Conservation (phyloP, 2,797 vertebrate species). For the Podargus strigoides region DNA sequence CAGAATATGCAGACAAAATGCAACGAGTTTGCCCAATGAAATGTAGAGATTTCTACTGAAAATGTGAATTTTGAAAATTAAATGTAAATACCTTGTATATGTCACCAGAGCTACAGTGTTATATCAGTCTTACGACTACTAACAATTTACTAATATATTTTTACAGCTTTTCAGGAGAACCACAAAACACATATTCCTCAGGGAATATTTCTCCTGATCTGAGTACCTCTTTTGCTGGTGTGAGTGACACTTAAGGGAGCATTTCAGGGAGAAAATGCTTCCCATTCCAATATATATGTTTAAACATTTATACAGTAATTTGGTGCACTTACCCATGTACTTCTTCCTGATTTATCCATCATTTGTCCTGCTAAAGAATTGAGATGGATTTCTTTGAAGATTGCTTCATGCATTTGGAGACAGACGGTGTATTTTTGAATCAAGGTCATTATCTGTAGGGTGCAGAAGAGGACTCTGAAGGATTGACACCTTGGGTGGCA, state of each 20-base stretch:
- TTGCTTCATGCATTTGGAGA: not conserved
- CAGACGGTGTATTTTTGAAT: not conserved
- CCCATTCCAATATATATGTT: not conserved
- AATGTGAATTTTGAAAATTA: not conserved
- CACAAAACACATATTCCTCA: not conserved
- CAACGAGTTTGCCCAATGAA: not conserved
- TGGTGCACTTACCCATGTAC: not conserved
- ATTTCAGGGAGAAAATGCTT: not conserved
- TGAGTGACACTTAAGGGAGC: not conserved
- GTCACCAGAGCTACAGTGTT: not conserved
- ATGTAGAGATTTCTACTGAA: not conserved
- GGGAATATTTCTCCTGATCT: not conserved
- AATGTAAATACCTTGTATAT: not conserved
- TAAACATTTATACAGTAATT: not conserved
- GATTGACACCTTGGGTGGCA: not conserved
- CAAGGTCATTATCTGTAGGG: not conserved
- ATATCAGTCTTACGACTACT: not conserved
- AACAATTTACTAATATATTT: not conserved
- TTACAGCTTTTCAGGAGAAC: not conserved
- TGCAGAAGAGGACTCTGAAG: not conserved
- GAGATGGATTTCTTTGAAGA: not conserved
- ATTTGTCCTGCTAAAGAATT: not conserved
- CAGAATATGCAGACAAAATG: not conserved
- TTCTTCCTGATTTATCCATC: not conserved
- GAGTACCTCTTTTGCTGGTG: not conserved